Base-by-base conservation (phyloP, 2,113 vertebrate species). In the Rhodinocichla rosea region DNA sequence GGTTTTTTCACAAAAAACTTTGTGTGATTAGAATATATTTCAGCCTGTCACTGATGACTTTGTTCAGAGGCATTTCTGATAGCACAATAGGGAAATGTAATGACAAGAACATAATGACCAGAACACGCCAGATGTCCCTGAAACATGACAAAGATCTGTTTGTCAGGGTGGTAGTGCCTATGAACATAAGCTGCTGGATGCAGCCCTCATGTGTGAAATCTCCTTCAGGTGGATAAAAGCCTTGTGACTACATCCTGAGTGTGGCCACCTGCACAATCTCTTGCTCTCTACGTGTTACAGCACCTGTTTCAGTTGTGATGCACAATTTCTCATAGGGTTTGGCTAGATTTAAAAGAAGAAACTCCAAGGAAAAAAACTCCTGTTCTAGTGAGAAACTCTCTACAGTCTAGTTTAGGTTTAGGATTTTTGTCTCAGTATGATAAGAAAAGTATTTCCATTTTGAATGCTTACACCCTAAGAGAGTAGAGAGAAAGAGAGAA, bases 401-500 rank as follows among this genome's bases (percentile, higher is more conserved):
- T 49, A 16, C 22, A 53, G 5, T 59, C 19, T n/a, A 9, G 14
- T 75, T 75, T 56, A 44, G n/a, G 24, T 39, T 86, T 57, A 55
- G 35, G 55, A 53, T 0, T 33, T 90, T 85, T 92, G 10, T 44
- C 71, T 88, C 44, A 44, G 13, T n/a, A 21, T 56, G 77, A 80
- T 86, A 47, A 91, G 77, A 67, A 92, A 18, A 78, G 17, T 63
- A 56, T 83, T 79, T 89, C 63, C 32, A 28, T 84, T 84, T 71
- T 67, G 14, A 78, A 50, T 67, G n/a, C 50, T 78, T 52, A 42
- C 14, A 42, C 9, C 23, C 21, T 47, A 35, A 40, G 26, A 47
- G 17, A 53, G 19, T 13, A 52, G 52, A 73, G 53, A 73, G 15
- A 75, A 73, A 78, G 35, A 78, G 42, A 33, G 17, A 20, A 60